These are phyloP conservation scores for Cartodere bifasciata DNA, from an alignment of 2,888 invertebrate genomes.

Conservation along the genomic window DNA sequence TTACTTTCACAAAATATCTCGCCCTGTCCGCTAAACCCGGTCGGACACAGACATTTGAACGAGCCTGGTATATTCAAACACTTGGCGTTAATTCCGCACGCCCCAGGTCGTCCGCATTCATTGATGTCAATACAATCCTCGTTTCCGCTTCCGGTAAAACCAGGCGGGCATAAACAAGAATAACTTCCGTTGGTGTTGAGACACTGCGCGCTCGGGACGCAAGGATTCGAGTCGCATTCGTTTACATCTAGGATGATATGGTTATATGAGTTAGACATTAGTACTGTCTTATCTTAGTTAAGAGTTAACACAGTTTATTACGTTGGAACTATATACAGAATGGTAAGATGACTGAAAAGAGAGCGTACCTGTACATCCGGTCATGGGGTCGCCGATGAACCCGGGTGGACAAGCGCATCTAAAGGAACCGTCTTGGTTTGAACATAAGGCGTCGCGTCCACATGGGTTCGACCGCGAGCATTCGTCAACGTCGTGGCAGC, in stretches of 20 bases:
- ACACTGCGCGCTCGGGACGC: conserved; percentile 58
- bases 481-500: conserved; percentile 64
- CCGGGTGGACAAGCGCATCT: conserved; percentile 75
- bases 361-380: conserved; percentile 56
- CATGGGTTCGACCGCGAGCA: conserved; percentile 54
- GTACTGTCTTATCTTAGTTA: conserved; percentile 20
- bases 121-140: conserved; percentile 59
- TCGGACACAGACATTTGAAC: conserved; percentile 63
- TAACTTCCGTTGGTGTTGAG: conserved; percentile 64
- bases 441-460: conserved; percentile 67
- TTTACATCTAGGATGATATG: conserved; percentile 48
- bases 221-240: conserved; percentile 57
- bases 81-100: conserved; percentile 65
- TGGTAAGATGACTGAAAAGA: conserved; percentile 2
- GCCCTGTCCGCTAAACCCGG: conserved; percentile 64
- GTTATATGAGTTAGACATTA: conserved; percentile 18
- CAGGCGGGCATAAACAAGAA: conserved; percentile 58
- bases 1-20: conserved; percentile 67
- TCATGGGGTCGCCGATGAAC: conserved; percentile 65
- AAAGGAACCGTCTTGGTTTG: conserved; percentile 66
- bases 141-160: conserved; percentile 47
- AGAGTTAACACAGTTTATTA: too few relatives aligned
- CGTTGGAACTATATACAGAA: conserved; percentile 16
- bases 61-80: conserved; percentile 74
- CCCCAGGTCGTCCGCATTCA: conserved; percentile 52